Percentiles rank a stretch among this genome's conserved stretches.
Conservation (phyloP, 2,113 vertebrate species). For the Paracanthobrama guichenoti region DNA sequence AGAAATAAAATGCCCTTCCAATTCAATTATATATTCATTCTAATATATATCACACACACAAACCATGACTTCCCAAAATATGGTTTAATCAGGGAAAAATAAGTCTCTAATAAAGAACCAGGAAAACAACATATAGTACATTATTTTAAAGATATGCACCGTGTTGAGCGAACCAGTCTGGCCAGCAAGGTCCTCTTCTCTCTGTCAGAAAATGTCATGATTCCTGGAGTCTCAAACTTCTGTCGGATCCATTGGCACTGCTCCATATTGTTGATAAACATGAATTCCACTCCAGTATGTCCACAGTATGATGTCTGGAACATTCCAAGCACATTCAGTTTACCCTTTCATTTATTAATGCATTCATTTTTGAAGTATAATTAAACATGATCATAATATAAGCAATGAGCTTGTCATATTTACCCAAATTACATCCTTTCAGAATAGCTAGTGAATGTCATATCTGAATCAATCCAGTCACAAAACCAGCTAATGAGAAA, state of each 20-base stretch:
- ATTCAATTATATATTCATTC: background rate
- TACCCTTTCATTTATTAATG: conserved; percentile 8
- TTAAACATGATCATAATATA: conserved; percentile 19
- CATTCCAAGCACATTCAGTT: conserved; percentile 9
- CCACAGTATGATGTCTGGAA: conserved; percentile 86
- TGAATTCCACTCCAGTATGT: conserved; percentile 90
- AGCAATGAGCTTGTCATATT: conserved; percentile 22
- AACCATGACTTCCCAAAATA: background rate
- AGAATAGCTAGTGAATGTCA: conserved; percentile 1
- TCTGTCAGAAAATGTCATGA: conserved; percentile 85
- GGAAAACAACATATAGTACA: background rate
- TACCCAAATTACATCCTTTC: conserved; percentile 30
- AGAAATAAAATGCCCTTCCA: background rate
- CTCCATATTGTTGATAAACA: conserved; percentile 93
- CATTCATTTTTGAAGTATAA: conserved; percentile 20
- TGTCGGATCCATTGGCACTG: conserved; percentile 92
- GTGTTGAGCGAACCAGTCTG: conserved; percentile 87
- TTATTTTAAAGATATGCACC: conserved; percentile 68
- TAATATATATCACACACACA: no score
- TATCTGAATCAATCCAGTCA: conserved; percentile 28
- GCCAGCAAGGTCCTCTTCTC: conserved; percentile 89
- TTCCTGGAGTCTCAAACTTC: conserved; percentile 87
- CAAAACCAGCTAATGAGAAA: conserved; percentile 40
- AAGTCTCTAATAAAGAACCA: background rate
- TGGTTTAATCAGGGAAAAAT: background rate